Conservation (phyloP, 2,797 vertebrate genomes). For the Arrhamphus sclerolepis region DNA sequence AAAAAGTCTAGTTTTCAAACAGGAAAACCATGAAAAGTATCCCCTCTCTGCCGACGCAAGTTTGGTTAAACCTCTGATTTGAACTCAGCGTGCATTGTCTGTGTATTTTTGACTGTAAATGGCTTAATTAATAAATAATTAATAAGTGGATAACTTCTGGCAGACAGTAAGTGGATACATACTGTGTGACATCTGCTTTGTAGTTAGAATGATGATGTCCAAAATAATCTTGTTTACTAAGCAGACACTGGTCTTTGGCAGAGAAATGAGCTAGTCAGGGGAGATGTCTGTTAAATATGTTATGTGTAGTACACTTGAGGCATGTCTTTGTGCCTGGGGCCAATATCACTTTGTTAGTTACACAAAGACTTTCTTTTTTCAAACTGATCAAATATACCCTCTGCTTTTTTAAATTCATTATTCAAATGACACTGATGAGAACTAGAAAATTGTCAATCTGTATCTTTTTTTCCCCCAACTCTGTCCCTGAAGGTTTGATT, state of each 20-base stretch:
- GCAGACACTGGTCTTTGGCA: constrained; percentile 80
- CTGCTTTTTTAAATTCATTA: constrained; percentile 48
- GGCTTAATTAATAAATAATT: constrained; percentile 73
- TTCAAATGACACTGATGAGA: constrained; percentile 38
- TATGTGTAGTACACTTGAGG: constrained; percentile 68
- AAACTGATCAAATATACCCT: constrained; percentile 53
- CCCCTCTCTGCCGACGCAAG: constrained; percentile 27
- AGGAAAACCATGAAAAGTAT: constrained; percentile 60
- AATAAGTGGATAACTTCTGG: constrained; percentile 72
- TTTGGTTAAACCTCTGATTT: constrained; percentile 41
- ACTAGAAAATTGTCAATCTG: constrained; percentile 13
- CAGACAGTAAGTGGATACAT: constrained; percentile 71
- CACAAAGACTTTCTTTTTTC: constrained; percentile 56
- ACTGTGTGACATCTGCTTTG: constrained; percentile 82
- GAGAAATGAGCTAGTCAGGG: constrained; percentile 74
- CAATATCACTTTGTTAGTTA: constrained; percentile 68
- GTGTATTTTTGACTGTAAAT: constrained; percentile 45
- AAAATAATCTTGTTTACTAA: constrained; percentile 77
- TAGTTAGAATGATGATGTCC: constrained; percentile 74
- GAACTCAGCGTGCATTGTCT: constrained; percentile 36
- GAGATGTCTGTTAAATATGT: constrained; percentile 77
- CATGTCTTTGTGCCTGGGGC: constrained; percentile 60
- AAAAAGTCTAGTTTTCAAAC: too few relatives aligned
- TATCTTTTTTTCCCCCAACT: constrained; percentile 5
- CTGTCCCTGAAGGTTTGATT: constrained; percentile 51